Base-by-base conservation (phyloP, 2,113 vertebrate species). In the Brachionichthys hirsutus region DNA sequence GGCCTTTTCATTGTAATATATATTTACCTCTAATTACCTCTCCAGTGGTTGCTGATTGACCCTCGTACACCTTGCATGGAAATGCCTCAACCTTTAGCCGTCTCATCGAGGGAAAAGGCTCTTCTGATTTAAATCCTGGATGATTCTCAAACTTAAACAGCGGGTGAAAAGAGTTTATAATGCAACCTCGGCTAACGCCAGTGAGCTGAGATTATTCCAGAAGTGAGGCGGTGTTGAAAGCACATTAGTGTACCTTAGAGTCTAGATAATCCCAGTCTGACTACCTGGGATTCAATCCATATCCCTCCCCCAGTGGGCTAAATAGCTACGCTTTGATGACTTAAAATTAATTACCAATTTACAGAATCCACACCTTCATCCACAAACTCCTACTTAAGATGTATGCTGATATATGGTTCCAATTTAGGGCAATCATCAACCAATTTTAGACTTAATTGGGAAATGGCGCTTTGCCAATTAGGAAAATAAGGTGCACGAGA, bases 61-160 rank as follows among this genome's bases (percentile, higher is more conserved):
- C 85, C 73, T 77, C 68, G 63, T 80, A 77, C 81, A 89, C 89
- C 85, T n/a, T 80, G 82, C 63, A 18, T 54, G 40, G 78, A 87
- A 77, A 77, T 81, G 70, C 67, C 67, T 16, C 56, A 63, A 81
- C 65, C 78, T 77, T 84, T 77, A 82, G 50, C 59, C 30, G 71
- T 56, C 44, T 48, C 63, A 12, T 58, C 41, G 30, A 72, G 62
- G 70, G 67, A 82, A 70, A 55, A 65, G 17, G 73, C 57, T 78
- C 88, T 85, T 91, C 90, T 92, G 81, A 89, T 89, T 87, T 77
- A 87, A 92, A 90, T 90, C 90, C 85, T 81, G 74, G 78, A 62
- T 78, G 56, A 88, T 61, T 76, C 83, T 85, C 57, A 66, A 82
- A 81, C 68, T 89, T 87, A 88, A 89, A 78, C 63, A 75, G 59